Evolutionary conservation across 2,113 vertebrate genomes (phyloP), one percentile per base, ranked within the genome.

Genomic region (Pelusios castaneus): DNA sequence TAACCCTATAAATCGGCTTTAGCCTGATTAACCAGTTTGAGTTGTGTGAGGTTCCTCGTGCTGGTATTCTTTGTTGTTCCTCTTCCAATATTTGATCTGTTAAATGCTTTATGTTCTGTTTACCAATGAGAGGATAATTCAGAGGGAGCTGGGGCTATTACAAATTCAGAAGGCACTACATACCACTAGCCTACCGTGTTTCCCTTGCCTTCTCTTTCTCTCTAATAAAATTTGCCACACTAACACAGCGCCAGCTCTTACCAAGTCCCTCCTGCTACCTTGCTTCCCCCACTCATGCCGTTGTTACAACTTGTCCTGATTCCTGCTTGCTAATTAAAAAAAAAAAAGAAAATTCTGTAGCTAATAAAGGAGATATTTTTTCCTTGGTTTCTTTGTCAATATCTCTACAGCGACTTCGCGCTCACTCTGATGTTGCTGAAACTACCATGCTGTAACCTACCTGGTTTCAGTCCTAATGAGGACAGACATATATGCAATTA

Each of bases 241-340:
- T 91, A 88, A 87, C 14, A 82, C 89, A 95, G 93, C 51, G 19
- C 89, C 91, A 38, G 75, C 63, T 89, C 94, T 85, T 45, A 86
- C 87, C 89, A 56, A 89, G 16, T 92, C 78, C 91, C 92, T 56
- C 93, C 86, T 5, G 29, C 67, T 6, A 17, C 25, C 54, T 88
- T n/a, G 0, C 1, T 5, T 54, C 85, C 80, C 82, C 86, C 88
- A 14, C 22, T 55, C 14, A 51, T 22, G 86, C 91, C 56, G 31
- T 52, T 79, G 86, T 95, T 91, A 95, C 94, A 95, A 90, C 91
- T 92, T 91, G 75, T 91, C 96, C 96, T 58, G 83, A 84, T 84
- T 95, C 87, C 91, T 87, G 88, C 90, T 87, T 87, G 91, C 92
- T 97, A 97, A 97, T 96, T 97, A 96, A 87, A 55, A 92, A 47